Evolutionary conservation across 2,888 invertebrate genomes (phyloP).

Genomic region (Nomada hirtipes): DNA sequence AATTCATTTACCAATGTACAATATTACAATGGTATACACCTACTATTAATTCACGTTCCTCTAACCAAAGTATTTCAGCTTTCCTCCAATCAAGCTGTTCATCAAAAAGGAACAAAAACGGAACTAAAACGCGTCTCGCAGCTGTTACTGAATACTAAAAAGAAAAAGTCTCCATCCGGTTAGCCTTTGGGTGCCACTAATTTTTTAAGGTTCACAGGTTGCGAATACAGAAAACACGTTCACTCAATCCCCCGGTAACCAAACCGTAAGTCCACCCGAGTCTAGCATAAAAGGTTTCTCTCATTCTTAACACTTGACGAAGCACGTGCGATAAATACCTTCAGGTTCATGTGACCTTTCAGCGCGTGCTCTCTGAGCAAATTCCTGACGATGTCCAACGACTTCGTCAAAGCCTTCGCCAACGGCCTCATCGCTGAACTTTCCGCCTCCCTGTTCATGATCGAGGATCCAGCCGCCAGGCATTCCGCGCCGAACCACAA

Average conservation of each 20-base stretch:
- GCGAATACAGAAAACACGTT: background rate
- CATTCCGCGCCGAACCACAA: conserved; percentile 99
- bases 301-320: background rate
- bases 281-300: background rate
- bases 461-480: conserved; percentile 98
- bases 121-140: background rate
- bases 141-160: background rate
- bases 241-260: background rate
- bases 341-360: conserved; percentile 83
- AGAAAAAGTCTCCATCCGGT: background rate
- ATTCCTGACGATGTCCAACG: conserved; percentile 96
- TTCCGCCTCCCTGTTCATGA: conserved; percentile 98
- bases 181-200: background rate
- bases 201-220: background rate
- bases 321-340: conserved; percentile 70
- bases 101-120: background rate
- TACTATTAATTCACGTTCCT: background rate
- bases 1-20: too few species aligned
- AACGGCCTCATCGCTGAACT: conserved; percentile 98
- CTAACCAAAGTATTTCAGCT: conserved; percentile 10
- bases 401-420: conserved; percentile 98
- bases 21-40: too few species aligned
- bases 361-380: conserved; percentile 92
- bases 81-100: too few species aligned
- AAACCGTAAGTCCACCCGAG: background rate